phyloP scores from a whole-genome alignment of 2,113 vertebrate genomes.

The Lynx canadensis region DNA sequence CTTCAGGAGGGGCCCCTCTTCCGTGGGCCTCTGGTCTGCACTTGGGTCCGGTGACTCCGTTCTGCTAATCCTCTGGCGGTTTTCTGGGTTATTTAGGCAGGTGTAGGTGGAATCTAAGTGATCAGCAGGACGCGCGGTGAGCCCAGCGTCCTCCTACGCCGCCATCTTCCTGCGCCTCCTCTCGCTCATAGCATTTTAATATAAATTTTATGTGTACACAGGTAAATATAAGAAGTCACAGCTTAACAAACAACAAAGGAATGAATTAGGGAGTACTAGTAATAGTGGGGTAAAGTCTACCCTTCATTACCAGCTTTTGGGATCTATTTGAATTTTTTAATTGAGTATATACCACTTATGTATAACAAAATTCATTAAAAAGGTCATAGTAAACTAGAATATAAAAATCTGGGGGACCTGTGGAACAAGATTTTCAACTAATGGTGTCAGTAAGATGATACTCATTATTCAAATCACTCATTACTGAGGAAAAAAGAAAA shows the following conservation, averaged over 20 bases:
- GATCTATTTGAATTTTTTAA: neutral
- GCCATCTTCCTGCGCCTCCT: no score
- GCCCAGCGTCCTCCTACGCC: no score
- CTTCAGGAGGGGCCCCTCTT: no score
- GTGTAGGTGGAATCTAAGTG: no score
- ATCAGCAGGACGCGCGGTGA: no score
- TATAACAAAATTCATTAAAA: neutral
- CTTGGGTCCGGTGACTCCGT: no score
- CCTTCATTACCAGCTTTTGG: neutral
- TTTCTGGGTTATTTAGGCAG: no score
- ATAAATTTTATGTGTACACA: neutral
- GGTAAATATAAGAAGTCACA: neutral
- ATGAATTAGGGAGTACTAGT: neutral
- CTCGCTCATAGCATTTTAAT: neutral
- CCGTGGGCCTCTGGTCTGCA: no score
- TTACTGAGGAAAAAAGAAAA: neutral
- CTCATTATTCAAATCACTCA: conserved; percentile 1
- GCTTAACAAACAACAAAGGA: neutral
- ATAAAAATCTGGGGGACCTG: neutral
- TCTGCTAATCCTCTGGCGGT: no score
- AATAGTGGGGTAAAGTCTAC: neutral
- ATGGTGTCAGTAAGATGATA: neutral
- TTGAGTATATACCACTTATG: neutral
- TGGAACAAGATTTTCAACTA: neutral
- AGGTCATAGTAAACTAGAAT: neutral